These are phyloP conservation scores for Chrysopilus asiliformis DNA, from an alignment of 2,888 invertebrate genomes.

Conservation along the genomic window DNA sequence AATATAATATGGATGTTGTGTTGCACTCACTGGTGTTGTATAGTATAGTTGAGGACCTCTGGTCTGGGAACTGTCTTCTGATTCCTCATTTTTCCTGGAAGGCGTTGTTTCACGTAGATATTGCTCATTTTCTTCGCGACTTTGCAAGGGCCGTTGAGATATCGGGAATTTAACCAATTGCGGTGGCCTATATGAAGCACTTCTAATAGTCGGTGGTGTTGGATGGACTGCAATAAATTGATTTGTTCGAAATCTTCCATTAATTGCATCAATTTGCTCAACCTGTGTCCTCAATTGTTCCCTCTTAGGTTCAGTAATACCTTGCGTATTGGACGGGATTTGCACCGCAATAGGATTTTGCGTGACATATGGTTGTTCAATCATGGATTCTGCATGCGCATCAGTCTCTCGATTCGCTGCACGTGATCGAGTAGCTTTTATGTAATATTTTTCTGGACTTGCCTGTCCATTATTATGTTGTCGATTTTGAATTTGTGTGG, in stretches of 20 bases:
- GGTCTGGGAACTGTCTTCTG: conserved; percentile 10
- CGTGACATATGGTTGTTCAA: conserved; percentile 39
- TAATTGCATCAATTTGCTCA: no score
- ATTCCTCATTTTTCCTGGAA: neutral
- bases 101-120: conserved; percentile 21
- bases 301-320: conserved; percentile 11
- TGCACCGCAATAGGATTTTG: conserved; percentile 43
- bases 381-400: conserved; percentile 41
- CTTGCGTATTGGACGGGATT: conserved; percentile 35
- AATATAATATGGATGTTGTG: conserved; percentile 6
- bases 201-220: neutral
- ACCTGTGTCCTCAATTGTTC: conserved; percentile 11
- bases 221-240: conserved; percentile 33
- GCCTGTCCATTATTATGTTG: conserved; percentile 10
- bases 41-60: conserved; percentile 12
- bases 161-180: conserved; percentile 32
- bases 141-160: conserved; percentile 3
- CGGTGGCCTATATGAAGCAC: conserved; percentile 3
- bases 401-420: conserved; percentile 35
- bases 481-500: conserved; percentile 20
- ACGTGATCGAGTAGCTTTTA: conserved; percentile 11
- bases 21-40: conserved; percentile 5
- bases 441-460: conserved; percentile 34
- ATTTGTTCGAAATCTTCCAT: conserved; percentile 13
- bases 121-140: conserved; percentile 17